Evolutionary conservation across 2,888 invertebrate species (phyloP), one percentile per base, ranked within the genome.

Genomic region (Parnassius apollo): DNA sequence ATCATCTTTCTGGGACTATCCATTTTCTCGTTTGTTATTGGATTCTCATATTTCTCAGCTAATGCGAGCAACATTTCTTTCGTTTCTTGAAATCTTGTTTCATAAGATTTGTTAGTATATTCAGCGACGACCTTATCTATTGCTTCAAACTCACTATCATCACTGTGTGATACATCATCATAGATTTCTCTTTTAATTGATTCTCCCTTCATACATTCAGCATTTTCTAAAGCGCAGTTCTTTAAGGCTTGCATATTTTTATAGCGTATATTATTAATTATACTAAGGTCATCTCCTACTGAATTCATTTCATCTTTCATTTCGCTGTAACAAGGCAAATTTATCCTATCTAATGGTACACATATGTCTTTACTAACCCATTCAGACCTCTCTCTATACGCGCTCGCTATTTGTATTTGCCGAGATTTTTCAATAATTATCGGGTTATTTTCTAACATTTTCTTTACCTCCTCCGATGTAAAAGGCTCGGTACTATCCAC

Each of bases 1-100:
- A 82, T 71, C 18, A 57, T 4, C 8, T 44, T 60, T 60, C 71
- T 69, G 10, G 56, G 49, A 22, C 59, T 48, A 49, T 70, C 67
- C 3, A 64, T 54, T 11, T 58, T 45, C 35, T 65, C 42, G n/a
- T 71, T 70, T 52, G 67, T 48, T 45, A 73, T 70, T 18, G 76
- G 75, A 49, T 83, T 75, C 2, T 91, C 88, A 62, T 81, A 82
- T 52, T 71, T 74, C 67, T 90, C 86, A 13, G 91, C 90, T 73
- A 91, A 72, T 69, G 82, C 80, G 2, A 73, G 67, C 3, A 91
- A 76, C 86, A 91, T 84, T n/a, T 85, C 81, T 67, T 86, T 85
- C 10, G 90, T 91, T 73, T 92, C 90, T 69, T 86, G 80, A 68
- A 71, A 91, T 68, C 90, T 78, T 2, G 83, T 86, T 71, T 90